Evolutionary conservation across 2,113 vertebrate genomes (phyloP), one percentile per base, ranked within the genome.

Genomic region (Asarcornis scutulata): DNA sequence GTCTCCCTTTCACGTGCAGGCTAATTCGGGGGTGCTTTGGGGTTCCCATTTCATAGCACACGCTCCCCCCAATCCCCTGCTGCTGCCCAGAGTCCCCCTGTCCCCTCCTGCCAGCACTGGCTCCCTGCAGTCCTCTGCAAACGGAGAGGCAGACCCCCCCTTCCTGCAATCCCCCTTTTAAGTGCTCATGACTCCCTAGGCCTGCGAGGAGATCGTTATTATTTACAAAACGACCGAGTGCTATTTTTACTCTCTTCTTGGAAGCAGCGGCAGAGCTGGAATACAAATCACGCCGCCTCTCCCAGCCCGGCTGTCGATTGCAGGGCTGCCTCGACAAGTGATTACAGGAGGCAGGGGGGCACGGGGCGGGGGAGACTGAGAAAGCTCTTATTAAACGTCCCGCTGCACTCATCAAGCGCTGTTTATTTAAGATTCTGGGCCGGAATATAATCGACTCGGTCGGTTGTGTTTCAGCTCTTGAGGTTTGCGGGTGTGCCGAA

Each of bases 161-260:
- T 80, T 50, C 75, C 86, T 1, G 4, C 85, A 55, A 42, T 69
- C 53, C 81, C 76, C 34, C 34, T n/a, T 79, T 31, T 52, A 17
- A 60, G 62, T 3, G 77, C 85, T 86, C 48, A 5, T 81, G 89
- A 52, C 83, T 91, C 79, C 87, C 79, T 1, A 46, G n/a, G 89
- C 76, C 89, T 40, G 67, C 3, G 66, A 94, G 94, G 77, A 73
- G 77, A 93, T 13, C 42, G 94, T 81, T 95, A 71, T 96, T 97
- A 96, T 97, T 96, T 95, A 95, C 96, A 59, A 92, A 91, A 95
- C 86, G 95, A 96, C 12, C 3, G 93, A 91, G 89, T 40, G 95
- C 96, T 97, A 97, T 97, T 97, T 97, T 97, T 97, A 95, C 91
- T 93, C 2, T 59, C 91, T 88, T 83, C 92, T 93, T 66, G 89